These are phyloP conservation scores for Chiridota heheva DNA, from an alignment of 35 echinoderm and acorn worm genomes.

Conservation along the genomic window DNA sequence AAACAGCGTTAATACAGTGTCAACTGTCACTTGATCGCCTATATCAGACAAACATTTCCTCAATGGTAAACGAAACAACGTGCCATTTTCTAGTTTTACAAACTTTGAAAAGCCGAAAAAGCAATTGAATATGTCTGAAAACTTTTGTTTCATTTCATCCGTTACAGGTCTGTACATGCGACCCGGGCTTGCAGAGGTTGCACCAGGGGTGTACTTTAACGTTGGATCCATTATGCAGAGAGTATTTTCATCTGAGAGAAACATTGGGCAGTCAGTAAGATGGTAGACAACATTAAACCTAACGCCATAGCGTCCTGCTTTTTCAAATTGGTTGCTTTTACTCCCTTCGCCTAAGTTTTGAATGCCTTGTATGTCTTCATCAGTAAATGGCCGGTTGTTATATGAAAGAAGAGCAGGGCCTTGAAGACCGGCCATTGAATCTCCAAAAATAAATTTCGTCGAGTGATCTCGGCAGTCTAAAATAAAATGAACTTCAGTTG, in stretches of 20 bases:
- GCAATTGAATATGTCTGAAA: constrained; percentile 31
- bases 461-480: neutral
- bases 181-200: constrained; percentile 31
- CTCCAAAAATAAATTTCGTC: neutral
- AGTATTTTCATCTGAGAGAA: constrained; percentile 30
- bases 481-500: constrained; percentile 10
- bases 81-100: neutral
- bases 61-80: constrained; percentile 67
- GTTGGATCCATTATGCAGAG: constrained; percentile 68
- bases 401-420: constrained; percentile 61
- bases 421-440: neutral
- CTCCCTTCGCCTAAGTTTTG: constrained; percentile 65
- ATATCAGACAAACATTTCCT: neutral
- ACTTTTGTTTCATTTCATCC: neutral
- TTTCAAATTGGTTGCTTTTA: constrained; percentile 44
- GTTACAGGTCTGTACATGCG: neutral
- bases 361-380: constrained; percentile 70
- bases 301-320: constrained; percentile 58
- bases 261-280: constrained; percentile 76
- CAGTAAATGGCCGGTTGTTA: constrained; percentile 65
- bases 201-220: constrained; percentile 36
- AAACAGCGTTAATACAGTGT: constrained; percentile 17
- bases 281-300: constrained; percentile 66
- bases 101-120: constrained; percentile 23
- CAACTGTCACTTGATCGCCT: neutral